These are phyloP conservation scores for Trichonephila inaurata DNA, from an alignment of 1,140 invertebrate genomes.

Conservation along the genomic window DNA sequence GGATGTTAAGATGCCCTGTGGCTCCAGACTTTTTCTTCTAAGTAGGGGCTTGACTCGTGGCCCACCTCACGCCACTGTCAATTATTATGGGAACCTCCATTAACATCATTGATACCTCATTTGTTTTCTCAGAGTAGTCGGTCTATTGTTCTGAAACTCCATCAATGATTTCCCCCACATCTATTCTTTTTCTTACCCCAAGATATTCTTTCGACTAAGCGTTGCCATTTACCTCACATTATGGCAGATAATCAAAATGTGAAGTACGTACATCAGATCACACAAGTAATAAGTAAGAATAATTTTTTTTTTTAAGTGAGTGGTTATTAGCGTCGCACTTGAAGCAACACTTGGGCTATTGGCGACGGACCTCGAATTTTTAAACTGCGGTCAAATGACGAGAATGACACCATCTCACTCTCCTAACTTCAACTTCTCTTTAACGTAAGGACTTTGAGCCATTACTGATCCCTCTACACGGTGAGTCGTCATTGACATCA, in stretches of 20 bases:
- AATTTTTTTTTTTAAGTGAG: too few species aligned
- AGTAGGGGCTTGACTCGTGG: slow-evolving; percentile 22
- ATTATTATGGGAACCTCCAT: not conserved
- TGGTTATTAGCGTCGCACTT: too few species aligned
- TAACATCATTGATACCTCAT: not conserved
- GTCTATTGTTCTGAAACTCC: not conserved
- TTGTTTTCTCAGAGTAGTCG: not conserved
- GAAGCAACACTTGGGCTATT: too few species aligned
- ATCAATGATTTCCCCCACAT: not conserved
- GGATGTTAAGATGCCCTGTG: not conserved
- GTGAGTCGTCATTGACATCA: too few species aligned
- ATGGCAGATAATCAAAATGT: not conserved
- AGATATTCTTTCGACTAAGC: not conserved
- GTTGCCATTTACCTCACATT: not conserved
- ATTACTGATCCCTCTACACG: too few species aligned
- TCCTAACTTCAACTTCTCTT: too few species aligned
- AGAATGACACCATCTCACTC: too few species aligned
- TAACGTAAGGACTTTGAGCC: too few species aligned
- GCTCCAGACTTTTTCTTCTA: not conserved
- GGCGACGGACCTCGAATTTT: too few species aligned
- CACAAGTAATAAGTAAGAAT: too few species aligned
- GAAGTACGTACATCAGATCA: not conserved
- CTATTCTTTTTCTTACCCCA: not conserved
- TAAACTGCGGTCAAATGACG: too few species aligned
- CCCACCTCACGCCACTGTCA: slow-evolving; percentile 17